Conservation (phyloP, 1,140 invertebrate species). For the Saccostrea glomerata region DNA sequence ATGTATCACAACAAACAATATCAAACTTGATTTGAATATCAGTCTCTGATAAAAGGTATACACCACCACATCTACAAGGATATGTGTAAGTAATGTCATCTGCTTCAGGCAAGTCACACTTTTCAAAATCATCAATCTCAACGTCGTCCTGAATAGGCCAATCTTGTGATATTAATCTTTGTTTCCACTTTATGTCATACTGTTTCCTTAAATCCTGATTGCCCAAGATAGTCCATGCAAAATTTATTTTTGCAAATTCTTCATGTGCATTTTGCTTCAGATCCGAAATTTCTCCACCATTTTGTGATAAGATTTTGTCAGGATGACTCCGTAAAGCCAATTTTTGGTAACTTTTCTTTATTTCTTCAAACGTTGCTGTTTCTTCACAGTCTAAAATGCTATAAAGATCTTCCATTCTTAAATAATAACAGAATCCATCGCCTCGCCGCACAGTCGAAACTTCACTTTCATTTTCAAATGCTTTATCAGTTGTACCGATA, state of each 20-base stretch:
- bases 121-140: conserved; percentile 68
- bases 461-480: background rate
- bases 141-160: conserved; percentile 74
- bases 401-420: conserved; percentile 71
- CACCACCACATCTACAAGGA: conserved; percentile 73
- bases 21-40: conserved; percentile 69
- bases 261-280: background rate
- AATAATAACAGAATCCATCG: background rate
- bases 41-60: conserved; percentile 61
- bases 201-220: conserved; percentile 63
- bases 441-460: too few species aligned
- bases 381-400: conserved; percentile 62
- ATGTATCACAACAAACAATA: conserved; percentile 75
- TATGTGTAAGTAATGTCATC: conserved; percentile 50
- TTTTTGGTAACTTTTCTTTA: conserved; percentile 65
- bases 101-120: background rate
- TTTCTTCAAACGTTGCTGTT: conserved; percentile 55
- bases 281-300: background rate
- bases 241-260: conserved; percentile 67
- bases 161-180: conserved; percentile 68
- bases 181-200: conserved; percentile 70
- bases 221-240: conserved; percentile 73
- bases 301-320: conserved; percentile 63
- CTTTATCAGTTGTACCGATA: background rate
- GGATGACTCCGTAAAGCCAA: conserved; percentile 67